Percentiles rank a stretch among this genome's conserved stretches.
Evolutionary conservation across 1,140 invertebrate genomes (phyloP).

Genomic region (Lepidurus arcticus): DNA sequence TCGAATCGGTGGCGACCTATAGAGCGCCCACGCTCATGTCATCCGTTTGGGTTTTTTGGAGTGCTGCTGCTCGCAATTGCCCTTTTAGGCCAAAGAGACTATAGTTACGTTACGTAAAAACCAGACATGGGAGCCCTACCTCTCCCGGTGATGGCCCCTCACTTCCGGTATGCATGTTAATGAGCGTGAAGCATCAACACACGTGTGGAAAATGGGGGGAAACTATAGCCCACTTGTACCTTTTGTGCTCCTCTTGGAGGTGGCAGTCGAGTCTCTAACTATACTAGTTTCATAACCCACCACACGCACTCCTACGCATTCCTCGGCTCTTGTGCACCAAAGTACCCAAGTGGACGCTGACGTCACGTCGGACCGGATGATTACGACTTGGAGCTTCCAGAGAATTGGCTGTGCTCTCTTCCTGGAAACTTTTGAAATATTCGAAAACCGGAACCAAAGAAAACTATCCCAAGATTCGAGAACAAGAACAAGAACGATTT

Average conservation of each 20-base stretch:
- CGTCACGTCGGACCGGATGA: not conserved
- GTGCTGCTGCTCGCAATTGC: not conserved
- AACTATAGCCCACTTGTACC: not conserved
- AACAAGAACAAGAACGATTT: too few relatives aligned
- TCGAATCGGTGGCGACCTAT: constrained; percentile 9
- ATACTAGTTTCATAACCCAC: not conserved
- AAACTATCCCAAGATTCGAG: too few relatives aligned
- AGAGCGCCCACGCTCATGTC: not conserved
- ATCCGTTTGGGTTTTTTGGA: not conserved
- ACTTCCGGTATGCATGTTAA: constrained; percentile 19
- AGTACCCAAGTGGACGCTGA: not conserved
- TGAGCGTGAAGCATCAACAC: constrained; percentile 13
- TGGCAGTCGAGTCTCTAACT: not conserved
- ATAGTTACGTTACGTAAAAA: not conserved
- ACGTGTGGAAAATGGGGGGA: not conserved
- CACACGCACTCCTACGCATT: constrained; percentile 3
- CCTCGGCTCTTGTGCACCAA: not conserved
- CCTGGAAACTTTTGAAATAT: too few relatives aligned
- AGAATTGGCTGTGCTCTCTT: too few relatives aligned
- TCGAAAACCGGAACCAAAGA: too few relatives aligned
- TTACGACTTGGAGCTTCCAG: not conserved
- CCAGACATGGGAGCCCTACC: constrained; percentile 7
- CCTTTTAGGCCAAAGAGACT: not conserved
- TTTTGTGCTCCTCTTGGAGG: not conserved
- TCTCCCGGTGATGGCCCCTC: not conserved